Conservation (phyloP, 2,113 vertebrate species). For the Passer montanus region DNA sequence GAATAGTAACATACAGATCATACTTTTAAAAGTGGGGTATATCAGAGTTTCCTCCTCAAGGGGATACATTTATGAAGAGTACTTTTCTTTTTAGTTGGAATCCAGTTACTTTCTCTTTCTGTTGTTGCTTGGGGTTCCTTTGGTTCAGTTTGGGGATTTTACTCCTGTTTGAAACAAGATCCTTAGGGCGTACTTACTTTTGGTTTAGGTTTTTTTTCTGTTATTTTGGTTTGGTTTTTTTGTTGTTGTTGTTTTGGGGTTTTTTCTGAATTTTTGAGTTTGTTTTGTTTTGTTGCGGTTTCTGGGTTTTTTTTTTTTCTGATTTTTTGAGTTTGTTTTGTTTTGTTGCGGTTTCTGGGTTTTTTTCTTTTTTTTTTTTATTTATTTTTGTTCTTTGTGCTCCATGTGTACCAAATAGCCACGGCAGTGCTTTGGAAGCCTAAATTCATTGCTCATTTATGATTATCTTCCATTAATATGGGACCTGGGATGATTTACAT, state of each 20-base stretch:
- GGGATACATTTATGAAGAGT: background rate
- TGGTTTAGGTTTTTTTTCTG: background rate
- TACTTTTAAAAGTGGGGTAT: background rate
- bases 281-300: background rate
- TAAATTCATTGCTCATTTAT: slow-evolving; percentile 15
- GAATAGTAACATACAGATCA: background rate
- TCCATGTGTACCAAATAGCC: background rate
- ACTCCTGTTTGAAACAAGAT: background rate
- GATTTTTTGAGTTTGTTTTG: background rate
- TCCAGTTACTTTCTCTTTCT: background rate
- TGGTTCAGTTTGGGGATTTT: background rate
- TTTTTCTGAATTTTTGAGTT: background rate
- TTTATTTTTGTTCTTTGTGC: background rate
- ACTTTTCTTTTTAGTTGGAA: background rate
- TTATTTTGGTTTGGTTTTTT: background rate
- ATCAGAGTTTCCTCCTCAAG: background rate
- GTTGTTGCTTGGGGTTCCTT: background rate
- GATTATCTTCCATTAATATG: slow-evolving; percentile 20
- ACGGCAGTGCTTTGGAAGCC: background rate
- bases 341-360: too few species aligned
- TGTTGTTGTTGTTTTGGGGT: too few species aligned
- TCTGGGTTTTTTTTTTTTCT: background rate
- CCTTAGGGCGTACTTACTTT: background rate
- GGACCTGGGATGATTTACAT: slow-evolving; percentile 15
- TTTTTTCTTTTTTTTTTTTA: too few species aligned